These are phyloP conservation scores for Priocnemis perturbator DNA, from an alignment of 2,888 invertebrate genomes.

Conservation along the genomic window DNA sequence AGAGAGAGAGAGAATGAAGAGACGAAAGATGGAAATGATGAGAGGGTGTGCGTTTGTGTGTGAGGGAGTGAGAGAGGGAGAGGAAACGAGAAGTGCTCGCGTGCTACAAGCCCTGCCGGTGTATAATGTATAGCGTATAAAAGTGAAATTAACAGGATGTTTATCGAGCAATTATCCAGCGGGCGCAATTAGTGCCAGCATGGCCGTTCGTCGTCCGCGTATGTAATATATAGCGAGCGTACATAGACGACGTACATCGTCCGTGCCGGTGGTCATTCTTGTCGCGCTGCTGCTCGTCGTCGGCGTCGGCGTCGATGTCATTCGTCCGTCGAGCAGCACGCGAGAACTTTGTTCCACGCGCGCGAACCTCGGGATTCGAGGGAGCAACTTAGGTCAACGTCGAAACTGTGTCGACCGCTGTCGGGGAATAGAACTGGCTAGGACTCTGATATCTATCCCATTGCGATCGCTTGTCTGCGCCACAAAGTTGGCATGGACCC, in stretches of 20 bases:
- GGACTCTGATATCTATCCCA: no score
- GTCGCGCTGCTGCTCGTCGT: neutral
- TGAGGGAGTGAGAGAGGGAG: no score
- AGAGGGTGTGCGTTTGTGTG: neutral
- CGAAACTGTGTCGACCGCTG: no score
- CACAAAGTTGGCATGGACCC: no score
- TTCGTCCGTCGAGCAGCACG: no score
- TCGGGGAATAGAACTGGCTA: no score
- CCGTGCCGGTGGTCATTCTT: no score
- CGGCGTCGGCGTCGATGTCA: neutral
- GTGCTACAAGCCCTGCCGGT: constrained; percentile 39
- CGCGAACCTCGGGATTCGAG: no score
- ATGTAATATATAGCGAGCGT: neutral
- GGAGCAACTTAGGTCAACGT: no score
- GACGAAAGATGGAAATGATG: neutral
- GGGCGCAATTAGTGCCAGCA: constrained; percentile 63
- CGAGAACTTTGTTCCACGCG: no score
- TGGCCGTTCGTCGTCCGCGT: constrained; percentile 43
- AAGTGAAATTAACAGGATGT: constrained; percentile 71
- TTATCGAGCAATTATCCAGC: constrained; percentile 71
- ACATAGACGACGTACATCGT: no score
- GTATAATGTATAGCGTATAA: constrained; percentile 53
- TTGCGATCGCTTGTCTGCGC: no score
- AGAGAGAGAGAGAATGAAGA: neutral
- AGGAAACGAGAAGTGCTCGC: constrained; percentile 42